Evolutionary conservation across 1,140 invertebrate species (phyloP).

Genomic region (Oryzaephilus surinamensis): DNA sequence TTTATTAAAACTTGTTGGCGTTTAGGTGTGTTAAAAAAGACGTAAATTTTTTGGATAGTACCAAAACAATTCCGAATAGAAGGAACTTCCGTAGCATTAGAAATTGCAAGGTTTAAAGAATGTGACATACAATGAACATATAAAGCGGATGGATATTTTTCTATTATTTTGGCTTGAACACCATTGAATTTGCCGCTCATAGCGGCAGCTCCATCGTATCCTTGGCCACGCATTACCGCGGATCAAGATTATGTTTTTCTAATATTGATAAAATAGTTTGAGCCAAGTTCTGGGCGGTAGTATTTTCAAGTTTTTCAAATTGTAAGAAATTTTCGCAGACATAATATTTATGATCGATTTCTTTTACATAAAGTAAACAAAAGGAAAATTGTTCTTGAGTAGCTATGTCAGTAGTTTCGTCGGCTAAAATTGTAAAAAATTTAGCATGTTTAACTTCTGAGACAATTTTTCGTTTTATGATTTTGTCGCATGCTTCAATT

Average conservation of each 20-base stretch:
- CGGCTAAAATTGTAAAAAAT: neutral
- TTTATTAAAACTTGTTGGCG: too few relatives aligned
- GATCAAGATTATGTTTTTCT: constrained; percentile 1
- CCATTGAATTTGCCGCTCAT: constrained; percentile 10
- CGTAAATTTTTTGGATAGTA: too few relatives aligned
- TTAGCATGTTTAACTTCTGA: constrained; percentile 1
- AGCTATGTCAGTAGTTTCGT: constrained; percentile 3
- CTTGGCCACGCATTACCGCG: constrained; percentile 8
- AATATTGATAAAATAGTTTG: neutral
- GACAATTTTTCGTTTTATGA: neutral
- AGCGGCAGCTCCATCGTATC: constrained; percentile 5
- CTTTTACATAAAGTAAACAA: constrained; percentile 1
- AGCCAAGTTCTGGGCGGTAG: neutral
- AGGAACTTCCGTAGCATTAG: too few relatives aligned
- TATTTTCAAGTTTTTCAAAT: neutral
- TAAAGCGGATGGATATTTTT: too few relatives aligned
- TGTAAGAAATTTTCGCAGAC: constrained; percentile 1
- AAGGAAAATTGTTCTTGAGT: constrained; percentile 1
- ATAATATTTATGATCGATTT: too few relatives aligned
- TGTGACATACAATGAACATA: constrained; percentile 13
- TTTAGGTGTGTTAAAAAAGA: too few relatives aligned
- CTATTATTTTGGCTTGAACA: constrained; percentile 1
- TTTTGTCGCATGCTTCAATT: constrained; percentile 1
- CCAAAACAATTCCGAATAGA: too few relatives aligned
- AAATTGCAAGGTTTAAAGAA: too few relatives aligned